Conservation (phyloP, 2,113 vertebrate species). For the Seriola quinqueradiata region DNA sequence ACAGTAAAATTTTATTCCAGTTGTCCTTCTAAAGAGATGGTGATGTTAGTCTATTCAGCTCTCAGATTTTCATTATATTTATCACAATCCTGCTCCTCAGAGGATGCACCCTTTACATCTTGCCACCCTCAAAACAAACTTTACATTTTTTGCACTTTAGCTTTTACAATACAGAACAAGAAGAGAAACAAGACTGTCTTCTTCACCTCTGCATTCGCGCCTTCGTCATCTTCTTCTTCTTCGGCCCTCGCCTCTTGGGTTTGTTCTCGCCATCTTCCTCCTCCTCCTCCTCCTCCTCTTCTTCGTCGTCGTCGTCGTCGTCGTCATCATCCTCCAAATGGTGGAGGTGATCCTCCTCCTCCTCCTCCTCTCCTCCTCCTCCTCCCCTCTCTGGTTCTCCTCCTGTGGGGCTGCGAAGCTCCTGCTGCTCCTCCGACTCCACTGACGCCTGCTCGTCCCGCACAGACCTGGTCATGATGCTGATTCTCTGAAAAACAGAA, state of each 20-base stretch:
- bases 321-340: slow-evolving; percentile 88
- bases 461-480: slow-evolving; percentile 95
- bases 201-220: slow-evolving; percentile 91
- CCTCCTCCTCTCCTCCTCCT: slow-evolving; percentile 72
- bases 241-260: slow-evolving; percentile 95
- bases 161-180: neutral
- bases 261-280: slow-evolving; percentile 94
- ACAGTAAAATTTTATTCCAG: too few relatives aligned
- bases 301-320: slow-evolving; percentile 88
- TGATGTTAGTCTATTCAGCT: neutral
- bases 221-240: slow-evolving; percentile 99
- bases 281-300: slow-evolving; percentile 91
- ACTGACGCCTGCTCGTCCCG: slow-evolving; percentile 85
- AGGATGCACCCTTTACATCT: slow-evolving; percentile 4
- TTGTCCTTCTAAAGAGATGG: neutral
- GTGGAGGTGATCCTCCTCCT: slow-evolving; percentile 74
- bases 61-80: neutral
- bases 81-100: neutral
- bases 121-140: neutral
- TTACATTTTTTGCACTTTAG: neutral
- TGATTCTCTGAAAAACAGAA: slow-evolving; percentile 73
- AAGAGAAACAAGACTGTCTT: neutral
- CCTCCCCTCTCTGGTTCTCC: slow-evolving; percentile 83
- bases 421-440: slow-evolving; percentile 70
- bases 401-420: slow-evolving; percentile 87